Base-by-base conservation (phyloP, 2,797 vertebrate species). In the Crenichthys baileyi region DNA sequence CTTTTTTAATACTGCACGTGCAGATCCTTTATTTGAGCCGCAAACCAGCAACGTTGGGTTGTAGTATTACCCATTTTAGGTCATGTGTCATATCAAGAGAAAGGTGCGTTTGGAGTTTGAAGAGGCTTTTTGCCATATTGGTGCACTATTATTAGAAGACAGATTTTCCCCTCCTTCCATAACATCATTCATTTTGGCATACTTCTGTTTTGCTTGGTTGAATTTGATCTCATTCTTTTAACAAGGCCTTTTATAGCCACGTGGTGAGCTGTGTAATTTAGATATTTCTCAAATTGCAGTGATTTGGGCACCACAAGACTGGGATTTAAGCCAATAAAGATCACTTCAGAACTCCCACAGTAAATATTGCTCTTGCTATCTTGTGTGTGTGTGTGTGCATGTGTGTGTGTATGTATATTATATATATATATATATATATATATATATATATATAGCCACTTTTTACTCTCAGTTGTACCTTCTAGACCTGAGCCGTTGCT, bases 141-240 rank as follows among this genome's bases (percentile, higher is more conserved):
- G 82, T 87, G 85, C 6, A 51, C 91, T 93, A 91, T 93, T 92
- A 89, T 92, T 93, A 91, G 90, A 84, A 73, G 80, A 72, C 78
- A 83, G 87, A 82, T 92, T 91, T 91, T 93, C 85, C 83, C 78
- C 77, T 90, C 78, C 87, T 89, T 89, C 87, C 88, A 86, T 91
- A 91, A 92, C 88, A 93, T 94, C 91, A 87, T 83, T 93, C 87
- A 84, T 92, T 84, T 87, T 88, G 90, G 83, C 91, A 90, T 80
- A 90, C 88, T 85, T 92, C 86, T 85, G 90, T 90, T 93, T 90
- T 93, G 89, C 90, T 92, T 88, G 89, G 90, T 92, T 92, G 89
- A 87, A 83, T 93, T 92, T 87, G 84, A 92, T 83, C 84, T 86
- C 88, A 84, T 91, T 90, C 89, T 91, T 87, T 84, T 86, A 81